A percentile compares a stretch with the other conserved stretches of the same genome.
phyloP scores from a whole-genome alignment of 2,888 invertebrate genomes.

The Mellilla xanthometata region DNA sequence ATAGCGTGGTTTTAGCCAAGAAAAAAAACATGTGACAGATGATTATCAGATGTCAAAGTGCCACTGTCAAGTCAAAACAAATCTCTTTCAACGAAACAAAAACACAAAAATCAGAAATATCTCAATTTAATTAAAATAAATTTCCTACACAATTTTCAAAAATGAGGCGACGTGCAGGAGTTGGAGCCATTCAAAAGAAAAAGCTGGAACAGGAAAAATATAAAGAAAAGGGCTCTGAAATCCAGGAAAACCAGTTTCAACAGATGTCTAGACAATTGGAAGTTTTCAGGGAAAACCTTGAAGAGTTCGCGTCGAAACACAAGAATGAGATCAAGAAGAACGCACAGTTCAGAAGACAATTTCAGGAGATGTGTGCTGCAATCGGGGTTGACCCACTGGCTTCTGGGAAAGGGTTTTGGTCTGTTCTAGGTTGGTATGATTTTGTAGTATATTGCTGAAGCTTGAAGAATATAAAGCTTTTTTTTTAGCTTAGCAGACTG shows the following conservation, averaged over 20 bases:
- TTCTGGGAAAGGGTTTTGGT: constrained; percentile 98
- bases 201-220: constrained; percentile 94
- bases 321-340: constrained; percentile 97
- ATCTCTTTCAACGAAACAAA: too few species aligned
- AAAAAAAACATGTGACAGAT: too few species aligned
- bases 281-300: constrained; percentile 94
- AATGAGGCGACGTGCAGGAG: constrained; percentile 92
- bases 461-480: too few species aligned
- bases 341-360: constrained; percentile 96
- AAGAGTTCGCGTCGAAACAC: constrained; percentile 97
- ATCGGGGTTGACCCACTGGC: constrained; percentile 99
- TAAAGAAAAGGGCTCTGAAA: constrained; percentile 94
- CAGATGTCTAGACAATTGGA: constrained; percentile 97
- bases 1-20: too few species aligned
- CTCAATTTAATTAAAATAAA: too few species aligned
- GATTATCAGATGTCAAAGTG: too few species aligned
- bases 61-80: too few species aligned
- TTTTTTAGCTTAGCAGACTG: too few species aligned
- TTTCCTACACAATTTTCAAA: too few species aligned
- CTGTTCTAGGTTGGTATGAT: constrained; percentile 88
- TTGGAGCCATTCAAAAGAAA: constrained; percentile 95
- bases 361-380: constrained; percentile 99
- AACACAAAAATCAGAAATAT: too few species aligned
- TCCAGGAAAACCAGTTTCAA: constrained; percentile 95
- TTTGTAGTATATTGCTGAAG: too few species aligned